These are phyloP conservation scores for Pagetopsis macropterus DNA, from an alignment of 2,797 vertebrate species.

Conservation along the genomic window DNA sequence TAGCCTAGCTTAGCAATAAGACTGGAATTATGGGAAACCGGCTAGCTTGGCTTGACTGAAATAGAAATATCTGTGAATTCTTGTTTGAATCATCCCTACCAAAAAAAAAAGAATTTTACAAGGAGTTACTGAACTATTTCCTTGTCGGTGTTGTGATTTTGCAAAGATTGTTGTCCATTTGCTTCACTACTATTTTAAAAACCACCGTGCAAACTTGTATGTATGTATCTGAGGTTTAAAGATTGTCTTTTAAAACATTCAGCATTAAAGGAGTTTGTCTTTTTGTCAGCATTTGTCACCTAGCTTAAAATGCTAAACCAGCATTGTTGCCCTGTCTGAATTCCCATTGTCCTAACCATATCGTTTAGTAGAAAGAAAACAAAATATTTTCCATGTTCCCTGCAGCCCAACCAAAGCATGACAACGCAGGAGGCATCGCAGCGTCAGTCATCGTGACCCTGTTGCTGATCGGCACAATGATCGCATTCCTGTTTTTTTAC, in stretches of 20 bases:
- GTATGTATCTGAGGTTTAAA: neutral
- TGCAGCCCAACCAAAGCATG: constrained; percentile 33
- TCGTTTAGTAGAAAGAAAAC: neutral
- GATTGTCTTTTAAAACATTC: neutral
- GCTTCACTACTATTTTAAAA: too few relatives aligned
- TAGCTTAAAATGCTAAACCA: neutral
- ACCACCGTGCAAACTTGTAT: neutral
- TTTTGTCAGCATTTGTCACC: too few relatives aligned
- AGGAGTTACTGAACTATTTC: neutral
- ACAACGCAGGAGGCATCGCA: constrained; percentile 65
- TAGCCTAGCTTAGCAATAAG: too few relatives aligned
- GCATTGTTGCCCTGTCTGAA: neutral
- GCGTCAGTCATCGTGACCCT: constrained; percentile 72
- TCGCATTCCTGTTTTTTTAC: constrained; percentile 69
- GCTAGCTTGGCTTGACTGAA: neutral
- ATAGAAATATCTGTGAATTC: neutral
- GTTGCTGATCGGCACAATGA: constrained; percentile 71
- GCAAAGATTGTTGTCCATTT: neutral
- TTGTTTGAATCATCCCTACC: neutral
- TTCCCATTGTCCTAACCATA: neutral
- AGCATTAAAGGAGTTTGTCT: too few relatives aligned
- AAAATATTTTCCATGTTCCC: constrained; percentile 17
- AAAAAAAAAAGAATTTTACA: too few relatives aligned
- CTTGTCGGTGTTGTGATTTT: neutral
- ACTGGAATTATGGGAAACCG: neutral